These are phyloP conservation scores for Drosophila parthenogenetica DNA, from an alignment of 2,888 invertebrate species.

Conservation along the genomic window DNA sequence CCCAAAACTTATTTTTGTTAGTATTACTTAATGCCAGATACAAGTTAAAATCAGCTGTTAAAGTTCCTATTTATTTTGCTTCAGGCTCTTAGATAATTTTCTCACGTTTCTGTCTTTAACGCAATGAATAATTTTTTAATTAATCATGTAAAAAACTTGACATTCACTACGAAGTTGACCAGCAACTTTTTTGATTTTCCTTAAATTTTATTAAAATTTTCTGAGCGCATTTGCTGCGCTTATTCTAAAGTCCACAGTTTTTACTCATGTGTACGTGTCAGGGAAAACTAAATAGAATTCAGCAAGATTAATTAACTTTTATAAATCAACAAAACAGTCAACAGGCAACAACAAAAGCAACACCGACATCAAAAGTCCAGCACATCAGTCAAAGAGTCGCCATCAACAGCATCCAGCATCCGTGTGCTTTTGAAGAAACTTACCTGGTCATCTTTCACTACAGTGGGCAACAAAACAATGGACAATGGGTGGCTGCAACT, in stretches of 20 bases:
- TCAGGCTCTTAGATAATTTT: conserved; percentile 31
- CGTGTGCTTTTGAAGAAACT: conserved; percentile 40
- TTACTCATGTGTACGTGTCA: conserved; percentile 8
- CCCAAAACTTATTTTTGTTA: too few species aligned
- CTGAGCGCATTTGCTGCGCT: conserved; percentile 63
- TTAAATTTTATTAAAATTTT: conserved; percentile 58
- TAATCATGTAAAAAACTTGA: conserved; percentile 70
- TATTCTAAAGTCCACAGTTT: conserved; percentile 34
- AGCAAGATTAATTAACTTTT: conserved; percentile 81
- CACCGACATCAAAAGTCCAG: conserved; percentile 57
- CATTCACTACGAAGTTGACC: conserved; percentile 44
- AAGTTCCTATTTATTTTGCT: too few species aligned
- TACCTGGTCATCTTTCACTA: conserved; percentile 74
- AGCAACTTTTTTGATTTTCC: conserved; percentile 50
- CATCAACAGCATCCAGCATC: conserved; percentile 57
- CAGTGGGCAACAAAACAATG: conserved; percentile 48
- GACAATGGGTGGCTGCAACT: conserved; percentile 62
- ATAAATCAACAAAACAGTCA: conserved; percentile 65
- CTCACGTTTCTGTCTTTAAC: conserved; percentile 58
- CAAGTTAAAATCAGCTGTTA: too few species aligned
- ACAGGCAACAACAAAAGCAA: conserved; percentile 49
- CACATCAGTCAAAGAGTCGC: conserved; percentile 36
- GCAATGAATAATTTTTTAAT: conserved; percentile 81
- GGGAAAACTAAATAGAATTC: conserved; percentile 55
- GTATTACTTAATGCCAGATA: too few species aligned